Evolutionary conservation across 2,113 vertebrate genomes (phyloP), one percentile per base, ranked within the genome.

Genomic region (Chionomys nivalis): DNA sequence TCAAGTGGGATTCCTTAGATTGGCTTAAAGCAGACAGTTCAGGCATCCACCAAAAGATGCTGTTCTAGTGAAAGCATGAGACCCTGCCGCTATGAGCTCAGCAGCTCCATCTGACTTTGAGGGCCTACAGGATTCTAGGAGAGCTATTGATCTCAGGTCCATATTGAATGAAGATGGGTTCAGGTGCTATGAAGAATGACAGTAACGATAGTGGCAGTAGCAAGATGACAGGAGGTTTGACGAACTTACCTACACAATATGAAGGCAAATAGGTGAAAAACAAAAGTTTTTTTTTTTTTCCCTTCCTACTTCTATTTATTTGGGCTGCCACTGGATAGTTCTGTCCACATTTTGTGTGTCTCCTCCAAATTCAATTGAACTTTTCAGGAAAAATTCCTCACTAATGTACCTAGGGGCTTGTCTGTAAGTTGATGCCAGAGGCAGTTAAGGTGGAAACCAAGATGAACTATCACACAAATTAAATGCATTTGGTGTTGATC

Each of bases 211-310:
- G 7, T 10, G 7, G 2, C 81, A 85, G 14, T 44, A 31, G 14
- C 58, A 65, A 44, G 55, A 42, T 83, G 39, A 31, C 58, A 65
- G 19, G 12, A 42, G 13, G 11, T 14, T 31, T 31, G 13, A 31
- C 10, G n/a, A 31, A 42, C 39, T 65, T 0, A 26, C 13, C 55
- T 28, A 42, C 24, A 42, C 24, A 82, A 42, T 6, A 63, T 28
- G 24, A 63, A 85, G 8, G n/a, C 39, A 42, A 65, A 3, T 14
- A 85, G 12, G 14, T 17, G 8, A 42, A 52, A 52, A 24, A 26
- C 9, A 5, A 42, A 44, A 5, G 23, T 0, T 31, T 23, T 12
- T 31, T 14, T 55, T 52, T 11, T 28, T 1, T 55, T 24, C 1
- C 3, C n/a, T n/a, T n/a, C 49, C 4, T 8, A n/a, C 19, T 13